Base-by-base conservation (phyloP, 2,888 invertebrate species). In the Drosophila borborema region DNA sequence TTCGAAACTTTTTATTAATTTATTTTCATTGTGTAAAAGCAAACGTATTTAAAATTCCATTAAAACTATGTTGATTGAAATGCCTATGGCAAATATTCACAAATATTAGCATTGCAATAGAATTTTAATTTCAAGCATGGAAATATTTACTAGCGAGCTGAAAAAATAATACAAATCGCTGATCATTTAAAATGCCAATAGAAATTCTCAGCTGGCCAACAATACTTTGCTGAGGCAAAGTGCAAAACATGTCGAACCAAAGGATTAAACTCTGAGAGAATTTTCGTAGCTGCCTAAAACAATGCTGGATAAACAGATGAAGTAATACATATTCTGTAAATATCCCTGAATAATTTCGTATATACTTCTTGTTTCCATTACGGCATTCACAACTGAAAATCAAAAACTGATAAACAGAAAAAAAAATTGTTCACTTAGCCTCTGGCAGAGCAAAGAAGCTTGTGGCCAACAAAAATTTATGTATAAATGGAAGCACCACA, bases 381-480 rank as follows among this genome's bases (percentile, higher is more conserved):
- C 5, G 40, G 46, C 36, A 49, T 54, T 38, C 28, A 20, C 40
- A 55, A 48, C 54, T 72, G 55, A 40, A 40, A 46, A 72, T 56
- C 64, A 31, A 31, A 41, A 59, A 48, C 58, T 77, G 54, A 46
- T 38, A 46, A 72, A 63, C 62, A 31, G 18, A 12, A 36, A 38
- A 14, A 34, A 56, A 34, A 43, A 34, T 31, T 5, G 9, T 34
- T 51, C 45, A 53, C 67, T 64, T 63, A n/a, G 62, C 77, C 77
- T 43, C 77, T 23, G 58, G 77, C 66, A 49, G 41, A 46, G 20
- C 55, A 55, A 36, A 31, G 41, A 54, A 71, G 75, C 58, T 75
- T 75, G 59, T 18, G 36, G 55, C 1, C 34, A 40, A 64, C 40
- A 64, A 69, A 76, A 64, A 59, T 28, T 41, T 55, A 41, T 41